Evolutionary conservation across 2,797 vertebrate genomes (phyloP), one percentile per base, ranked within the genome.

Genomic region (Lepidocolaptes lacrymiger): DNA sequence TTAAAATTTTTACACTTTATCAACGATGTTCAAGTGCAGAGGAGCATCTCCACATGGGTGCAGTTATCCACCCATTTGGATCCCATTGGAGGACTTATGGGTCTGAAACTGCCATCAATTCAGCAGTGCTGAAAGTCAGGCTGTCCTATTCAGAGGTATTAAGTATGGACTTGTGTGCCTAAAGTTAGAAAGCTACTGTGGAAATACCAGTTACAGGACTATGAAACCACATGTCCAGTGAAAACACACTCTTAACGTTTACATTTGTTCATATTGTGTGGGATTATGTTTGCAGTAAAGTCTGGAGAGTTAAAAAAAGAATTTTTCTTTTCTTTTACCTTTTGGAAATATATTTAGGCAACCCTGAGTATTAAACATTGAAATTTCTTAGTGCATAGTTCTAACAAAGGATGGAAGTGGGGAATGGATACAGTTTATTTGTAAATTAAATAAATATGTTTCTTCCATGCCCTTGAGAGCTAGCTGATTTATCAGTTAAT

Each of bases 401-500:
- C 66, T 94, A 93, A 96, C 82, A 96, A 88, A 86, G 59, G 83
- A 92, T 83, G 22, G 21, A 74, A 74, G 59, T 72, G 14, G 49
- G 64, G 56, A 97, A 94, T 69, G 69, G 74, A 91, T 96, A 88
- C 52, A 88, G 66, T 97, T 85, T 96, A 94, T 93, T 96, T 97
- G 95, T 84, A 97, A 96, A 97, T 96, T 92, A 88, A 89, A 93
- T 96, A 86, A 89, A 88, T 97, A 89, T 22, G 10, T 87, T 96
- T 93, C 87, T 77, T 85, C 30, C 41, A 62, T 96, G 83, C 72
- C 92, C 92, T 97, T 91, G 89, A 97, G 90, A 97, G 56, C 48
- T n/a, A 73, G 54, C 66, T 97, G 91, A 96, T 97, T 95, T 97
- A 95, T 97, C 93, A 95, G 90, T 97, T 97, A 97, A 96, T 94